Base-by-base conservation (phyloP, 2,888 invertebrate species). In the Orthosia cruda region DNA sequence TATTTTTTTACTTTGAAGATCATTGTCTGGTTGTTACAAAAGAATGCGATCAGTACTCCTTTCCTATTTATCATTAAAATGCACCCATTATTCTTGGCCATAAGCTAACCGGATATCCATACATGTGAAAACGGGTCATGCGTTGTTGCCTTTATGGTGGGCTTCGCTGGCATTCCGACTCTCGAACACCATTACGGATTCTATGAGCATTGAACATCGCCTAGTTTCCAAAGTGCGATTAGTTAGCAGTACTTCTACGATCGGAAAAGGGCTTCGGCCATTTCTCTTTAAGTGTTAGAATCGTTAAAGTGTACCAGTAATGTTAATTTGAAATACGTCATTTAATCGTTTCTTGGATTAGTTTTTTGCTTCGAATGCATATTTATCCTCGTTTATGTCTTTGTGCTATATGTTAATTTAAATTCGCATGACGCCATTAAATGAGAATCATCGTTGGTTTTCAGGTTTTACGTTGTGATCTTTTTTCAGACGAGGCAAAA, bases 21-120 rank as follows among this genome's bases (percentile, higher is more conserved):
- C 62, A 77, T 84, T 81, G 81, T 84, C 76, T 84, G 49, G n/a
- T 58, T 1, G 57, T 63, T 69, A 83, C 74, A 86, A 85, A 85
- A 81, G 86, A 89, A 87, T 86, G 84, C 50, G 77, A 67, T 81
- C 77, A 71, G 64, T 81, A 75, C 54, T 84, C 72, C 76, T 88
- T 81, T 87, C 87, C 83, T 89, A 91, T 88, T 89, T 84, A 87
- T 89, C 84, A 89, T 90, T 89, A 80, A 82, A 86, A 87, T 91
- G 89, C 88, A 89, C 84, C 91, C 90, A 93, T 92, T 94, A 94
- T 93, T 92, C 92, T 91, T 89, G 88, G 89, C 89, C 88, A 90
- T 90, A 91, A 90, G 90, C 88, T 77, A 92, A 91, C 94, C 95
- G 95, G 95, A 95, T 93, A 94, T 95, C 95, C 94, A 95, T 94